phyloP scores from a whole-genome alignment of 2,797 vertebrate genomes.

The Eospalax fontanierii region DNA sequence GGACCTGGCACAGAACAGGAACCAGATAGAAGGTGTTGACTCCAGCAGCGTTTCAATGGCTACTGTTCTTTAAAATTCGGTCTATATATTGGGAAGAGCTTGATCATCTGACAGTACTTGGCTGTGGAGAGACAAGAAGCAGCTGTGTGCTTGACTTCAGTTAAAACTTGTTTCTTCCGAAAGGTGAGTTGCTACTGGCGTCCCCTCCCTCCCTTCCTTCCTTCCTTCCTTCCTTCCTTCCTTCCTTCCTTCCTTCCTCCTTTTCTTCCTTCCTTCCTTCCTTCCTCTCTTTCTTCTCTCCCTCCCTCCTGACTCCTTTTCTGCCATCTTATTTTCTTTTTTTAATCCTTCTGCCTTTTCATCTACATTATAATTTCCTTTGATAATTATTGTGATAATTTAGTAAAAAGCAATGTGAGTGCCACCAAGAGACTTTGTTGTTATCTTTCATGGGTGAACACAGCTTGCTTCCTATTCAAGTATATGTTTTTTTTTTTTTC shows the following conservation, averaged over 20 bases:
- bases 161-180: no score
- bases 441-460: constrained; percentile 51
- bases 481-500: constrained; percentile 79
- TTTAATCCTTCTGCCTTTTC: neutral
- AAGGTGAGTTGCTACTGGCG: no score
- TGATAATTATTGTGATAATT: neutral
- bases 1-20: neutral
- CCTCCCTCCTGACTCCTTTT: no score
- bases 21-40: neutral
- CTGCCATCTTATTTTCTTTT: neutral
- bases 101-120: no score
- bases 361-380: neutral
- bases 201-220: no score
- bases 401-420: constrained; percentile 35
- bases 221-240: no score
- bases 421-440: neutral
- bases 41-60: neutral
- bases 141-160: no score
- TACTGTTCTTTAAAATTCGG: neutral
- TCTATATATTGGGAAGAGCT: no score
- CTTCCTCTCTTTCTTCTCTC: no score
- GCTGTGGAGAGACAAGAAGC: no score
- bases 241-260: no score
- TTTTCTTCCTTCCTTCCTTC: no score
- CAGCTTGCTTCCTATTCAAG: constrained; percentile 71